These are phyloP conservation scores for Rhineura floridana DNA, from an alignment of 2,113 vertebrate genomes.

Conservation along the genomic window DNA sequence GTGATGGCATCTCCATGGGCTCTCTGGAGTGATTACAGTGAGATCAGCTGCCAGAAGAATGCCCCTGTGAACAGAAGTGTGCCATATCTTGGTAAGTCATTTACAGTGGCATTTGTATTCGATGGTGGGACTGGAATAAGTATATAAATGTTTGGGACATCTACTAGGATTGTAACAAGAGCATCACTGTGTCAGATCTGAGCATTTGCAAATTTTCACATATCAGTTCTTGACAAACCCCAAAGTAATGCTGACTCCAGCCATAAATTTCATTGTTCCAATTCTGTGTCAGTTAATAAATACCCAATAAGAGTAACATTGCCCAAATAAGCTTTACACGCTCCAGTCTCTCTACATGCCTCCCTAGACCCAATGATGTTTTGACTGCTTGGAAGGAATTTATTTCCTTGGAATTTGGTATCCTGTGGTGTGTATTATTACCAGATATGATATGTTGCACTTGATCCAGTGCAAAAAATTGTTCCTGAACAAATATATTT, in stretches of 20 bases:
- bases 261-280: slow-evolving; percentile 59
- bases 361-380: slow-evolving; percentile 65
- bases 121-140: neutral
- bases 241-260: slow-evolving; percentile 53
- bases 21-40: neutral
- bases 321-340: slow-evolving; percentile 53
- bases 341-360: slow-evolving; percentile 62
- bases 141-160: slow-evolving; percentile 21
- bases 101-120: neutral
- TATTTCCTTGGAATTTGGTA: slow-evolving; percentile 64
- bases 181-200: slow-evolving; percentile 28
- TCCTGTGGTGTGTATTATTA: slow-evolving; percentile 57
- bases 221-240: slow-evolving; percentile 54
- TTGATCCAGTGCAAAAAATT: slow-evolving; percentile 60
- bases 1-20: neutral
- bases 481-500: slow-evolving; percentile 55
- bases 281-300: slow-evolving; percentile 63
- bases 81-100: neutral
- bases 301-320: slow-evolving; percentile 57
- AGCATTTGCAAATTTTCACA: slow-evolving; percentile 37
- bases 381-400: slow-evolving; percentile 65
- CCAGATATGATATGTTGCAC: slow-evolving; percentile 48
- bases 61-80: neutral
- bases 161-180: slow-evolving; percentile 30
- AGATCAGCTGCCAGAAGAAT: neutral